These are phyloP conservation scores for Tanytarsus gracilentus DNA, from an alignment of 2,888 invertebrate species.

Conservation along the genomic window DNA sequence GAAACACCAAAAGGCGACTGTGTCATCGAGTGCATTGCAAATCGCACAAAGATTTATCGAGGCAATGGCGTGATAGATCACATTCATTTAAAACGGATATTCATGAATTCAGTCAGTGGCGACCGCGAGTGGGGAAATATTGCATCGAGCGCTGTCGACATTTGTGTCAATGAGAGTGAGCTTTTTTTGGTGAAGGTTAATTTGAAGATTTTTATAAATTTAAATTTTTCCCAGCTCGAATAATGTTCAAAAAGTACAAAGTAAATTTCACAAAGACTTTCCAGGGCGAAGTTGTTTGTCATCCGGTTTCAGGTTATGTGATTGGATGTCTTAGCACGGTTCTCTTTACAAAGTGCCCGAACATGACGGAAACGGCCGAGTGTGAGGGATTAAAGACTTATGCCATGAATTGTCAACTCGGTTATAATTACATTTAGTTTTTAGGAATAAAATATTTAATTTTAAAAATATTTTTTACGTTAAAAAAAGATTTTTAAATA, in stretches of 20 bases:
- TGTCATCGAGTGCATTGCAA: conserved; percentile 18
- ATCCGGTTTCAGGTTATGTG: conserved; percentile 25
- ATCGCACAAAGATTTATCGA: conserved; percentile 18
- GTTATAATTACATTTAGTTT: not conserved
- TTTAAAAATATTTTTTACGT: not conserved
- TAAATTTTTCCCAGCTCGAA: not conserved
- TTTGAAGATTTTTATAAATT: not conserved
- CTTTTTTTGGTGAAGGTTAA: not conserved
- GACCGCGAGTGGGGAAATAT: conserved; percentile 1
- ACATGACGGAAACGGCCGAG: conserved; percentile 9
- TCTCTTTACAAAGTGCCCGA: conserved; percentile 9
- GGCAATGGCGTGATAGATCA: conserved; percentile 18
- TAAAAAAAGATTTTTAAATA: not conserved
- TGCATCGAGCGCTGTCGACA: not conserved
- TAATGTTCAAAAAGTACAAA: not conserved
- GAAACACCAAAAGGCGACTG: conserved; percentile 20
- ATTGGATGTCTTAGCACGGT: conserved; percentile 21
- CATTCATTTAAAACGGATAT: not conserved
- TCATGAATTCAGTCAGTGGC: conserved; percentile 20
- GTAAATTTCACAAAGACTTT: not conserved
- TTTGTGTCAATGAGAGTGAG: conserved; percentile 21
- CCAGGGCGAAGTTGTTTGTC: conserved; percentile 18
- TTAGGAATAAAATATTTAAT: not conserved
- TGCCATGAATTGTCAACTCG: not conserved
- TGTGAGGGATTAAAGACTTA: conserved; percentile 1